A percentile compares a stretch with the other conserved stretches of the same genome.
Evolutionary conservation across 2,888 invertebrate species (phyloP).

Genomic region (Netelia virgata): DNA sequence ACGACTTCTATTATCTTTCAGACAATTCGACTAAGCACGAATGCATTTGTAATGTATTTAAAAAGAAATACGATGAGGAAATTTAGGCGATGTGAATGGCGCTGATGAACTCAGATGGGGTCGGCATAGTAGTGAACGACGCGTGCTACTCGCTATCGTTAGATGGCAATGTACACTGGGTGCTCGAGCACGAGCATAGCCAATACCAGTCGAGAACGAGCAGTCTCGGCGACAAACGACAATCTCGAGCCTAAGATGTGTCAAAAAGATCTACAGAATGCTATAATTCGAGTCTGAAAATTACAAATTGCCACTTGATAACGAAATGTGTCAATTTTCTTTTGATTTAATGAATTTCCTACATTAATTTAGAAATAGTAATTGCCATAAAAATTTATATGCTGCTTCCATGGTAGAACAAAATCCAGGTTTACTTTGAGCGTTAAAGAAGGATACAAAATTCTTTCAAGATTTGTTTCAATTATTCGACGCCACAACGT

Average conservation of each 20-base stretch:
- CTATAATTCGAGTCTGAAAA: too few species aligned
- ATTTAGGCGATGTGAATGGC: background rate
- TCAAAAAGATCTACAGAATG: too few species aligned
- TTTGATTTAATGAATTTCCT: too few species aligned
- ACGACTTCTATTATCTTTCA: conserved; percentile 35
- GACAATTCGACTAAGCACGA: background rate
- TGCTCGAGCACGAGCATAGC: too few species aligned
- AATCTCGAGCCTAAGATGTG: too few species aligned
- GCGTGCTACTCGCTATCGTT: background rate
- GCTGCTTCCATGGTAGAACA: background rate
- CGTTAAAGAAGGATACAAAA: background rate
- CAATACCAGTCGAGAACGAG: too few species aligned
- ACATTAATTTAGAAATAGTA: background rate
- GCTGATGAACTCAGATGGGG: too few species aligned
- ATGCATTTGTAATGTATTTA: background rate
- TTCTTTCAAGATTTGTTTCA: background rate
- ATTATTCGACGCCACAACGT: conserved; percentile 9
- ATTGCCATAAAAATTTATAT: background rate
- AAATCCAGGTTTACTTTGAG: background rate
- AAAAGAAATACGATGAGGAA: background rate
- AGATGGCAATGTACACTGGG: too few species aligned
- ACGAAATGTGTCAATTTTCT: too few species aligned
- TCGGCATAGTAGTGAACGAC: too few species aligned
- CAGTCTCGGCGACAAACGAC: too few species aligned
- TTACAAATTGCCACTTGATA: too few species aligned